Evolutionary conservation across 2,797 vertebrate species (phyloP).

Genomic region (Carduelis carduelis): DNA sequence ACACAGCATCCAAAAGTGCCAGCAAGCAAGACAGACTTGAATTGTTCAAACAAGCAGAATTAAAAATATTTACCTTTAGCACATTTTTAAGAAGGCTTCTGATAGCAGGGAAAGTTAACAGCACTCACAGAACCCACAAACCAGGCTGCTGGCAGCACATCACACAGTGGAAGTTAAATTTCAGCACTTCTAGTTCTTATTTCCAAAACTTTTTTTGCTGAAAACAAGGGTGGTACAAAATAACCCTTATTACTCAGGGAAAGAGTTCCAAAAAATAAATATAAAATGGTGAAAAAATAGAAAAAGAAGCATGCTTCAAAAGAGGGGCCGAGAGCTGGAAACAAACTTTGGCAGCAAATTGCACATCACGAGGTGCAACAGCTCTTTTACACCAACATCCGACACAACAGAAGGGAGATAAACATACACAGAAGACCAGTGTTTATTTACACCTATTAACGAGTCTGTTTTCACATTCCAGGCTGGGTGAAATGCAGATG

Average conservation of each 20-base stretch:
- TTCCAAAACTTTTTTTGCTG: not conserved
- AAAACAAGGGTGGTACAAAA: not conserved
- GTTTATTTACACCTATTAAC: not conserved
- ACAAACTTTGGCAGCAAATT: not conserved
- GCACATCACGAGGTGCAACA: not conserved
- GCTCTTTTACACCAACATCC: not conserved
- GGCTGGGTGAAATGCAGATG: not conserved
- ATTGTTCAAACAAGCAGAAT: not conserved
- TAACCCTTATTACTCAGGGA: not conserved
- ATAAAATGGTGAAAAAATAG: not conserved
- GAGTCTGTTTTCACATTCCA: conserved; percentile 24
- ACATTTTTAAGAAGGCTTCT: not conserved
- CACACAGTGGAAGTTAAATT: not conserved
- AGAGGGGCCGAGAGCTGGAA: not conserved
- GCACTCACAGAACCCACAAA: not conserved
- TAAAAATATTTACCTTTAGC: not conserved
- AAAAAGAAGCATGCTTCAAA: not conserved
- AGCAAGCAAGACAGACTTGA: not conserved
- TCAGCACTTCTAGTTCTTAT: not conserved
- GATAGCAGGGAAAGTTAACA: not conserved
- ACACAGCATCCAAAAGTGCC: accelerated
- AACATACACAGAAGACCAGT: not conserved
- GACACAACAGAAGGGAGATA: not conserved
- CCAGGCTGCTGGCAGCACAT: not conserved
- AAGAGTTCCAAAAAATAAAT: not conserved